Conservation (phyloP, 1,140 invertebrate species). For the Arion vulgaris region DNA sequence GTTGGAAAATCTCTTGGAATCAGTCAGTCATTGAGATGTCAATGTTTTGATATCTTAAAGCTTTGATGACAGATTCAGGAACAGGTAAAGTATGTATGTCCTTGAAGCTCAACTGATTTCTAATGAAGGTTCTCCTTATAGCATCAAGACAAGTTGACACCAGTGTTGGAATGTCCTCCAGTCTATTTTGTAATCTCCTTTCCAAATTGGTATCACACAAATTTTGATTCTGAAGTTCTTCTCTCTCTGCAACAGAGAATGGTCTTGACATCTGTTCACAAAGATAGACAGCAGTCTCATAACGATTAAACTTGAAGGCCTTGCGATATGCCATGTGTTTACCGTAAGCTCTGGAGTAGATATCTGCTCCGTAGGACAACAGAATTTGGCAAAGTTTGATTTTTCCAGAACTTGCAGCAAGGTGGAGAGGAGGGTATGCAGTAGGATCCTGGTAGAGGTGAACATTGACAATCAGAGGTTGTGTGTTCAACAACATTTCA, state of each 20-base stretch:
- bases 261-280: slow-evolving; percentile 32
- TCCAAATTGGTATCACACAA: background rate
- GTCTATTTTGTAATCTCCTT: background rate
- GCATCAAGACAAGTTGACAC: slow-evolving; percentile 13
- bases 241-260: background rate
- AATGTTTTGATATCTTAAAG: slow-evolving; percentile 28
- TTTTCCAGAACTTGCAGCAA: slow-evolving; percentile 21
- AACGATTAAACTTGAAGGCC: slow-evolving; percentile 23
- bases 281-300: slow-evolving; percentile 10
- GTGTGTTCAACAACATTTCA: background rate
- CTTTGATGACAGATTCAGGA: slow-evolving; percentile 1
- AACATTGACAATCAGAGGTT: slow-evolving; percentile 29
- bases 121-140: slow-evolving; percentile 11
- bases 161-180: slow-evolving; percentile 1
- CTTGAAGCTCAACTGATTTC: slow-evolving; percentile 16
- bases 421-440: slow-evolving; percentile 21
- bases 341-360: slow-evolving; percentile 24
- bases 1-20: background rate
- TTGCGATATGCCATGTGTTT: slow-evolving; percentile 24
- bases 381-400: slow-evolving; percentile 8
- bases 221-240: background rate
- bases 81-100: slow-evolving; percentile 2
- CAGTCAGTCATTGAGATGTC: slow-evolving; percentile 5
- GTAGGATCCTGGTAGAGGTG: slow-evolving; percentile 26
- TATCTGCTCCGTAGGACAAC: slow-evolving; percentile 20